Conservation (phyloP, 2,888 invertebrate species). For the Mechanitis mazaeus region DNA sequence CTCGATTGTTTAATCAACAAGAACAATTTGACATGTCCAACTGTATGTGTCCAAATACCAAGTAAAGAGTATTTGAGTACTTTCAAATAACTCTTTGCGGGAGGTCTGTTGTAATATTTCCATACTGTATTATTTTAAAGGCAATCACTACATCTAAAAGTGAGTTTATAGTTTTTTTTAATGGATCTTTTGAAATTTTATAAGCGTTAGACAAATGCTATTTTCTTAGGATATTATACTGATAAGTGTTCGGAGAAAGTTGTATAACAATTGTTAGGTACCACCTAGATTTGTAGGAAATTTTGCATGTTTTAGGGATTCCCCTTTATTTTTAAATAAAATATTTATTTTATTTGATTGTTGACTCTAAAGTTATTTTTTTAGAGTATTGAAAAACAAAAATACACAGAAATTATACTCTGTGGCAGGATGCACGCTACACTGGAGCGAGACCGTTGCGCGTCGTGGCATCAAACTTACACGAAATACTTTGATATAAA, state of each 20-base stretch:
- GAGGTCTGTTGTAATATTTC: slow-evolving; percentile 33
- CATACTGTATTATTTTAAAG: slow-evolving; percentile 15
- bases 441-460: slow-evolving; percentile 74
- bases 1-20: slow-evolving; percentile 66
- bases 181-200: no score
- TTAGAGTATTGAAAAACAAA: slow-evolving; percentile 33
- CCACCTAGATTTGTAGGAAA: no score
- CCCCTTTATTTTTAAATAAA: no score
- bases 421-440: slow-evolving; percentile 72
- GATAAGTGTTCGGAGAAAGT: no score
- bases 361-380: no score
- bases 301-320: no score
- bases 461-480: slow-evolving; percentile 57
- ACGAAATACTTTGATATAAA: slow-evolving; percentile 32
- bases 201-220: no score
- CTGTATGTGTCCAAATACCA: slow-evolving; percentile 49
- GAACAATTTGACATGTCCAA: slow-evolving; percentile 49
- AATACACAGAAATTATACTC: slow-evolving; percentile 58
- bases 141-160: slow-evolving; percentile 4
- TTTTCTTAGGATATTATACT: no score
- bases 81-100: slow-evolving; percentile 32
- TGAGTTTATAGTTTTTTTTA: no score
- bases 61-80: slow-evolving; percentile 33
- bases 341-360: no score
- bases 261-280: no score